Evolutionary conservation across 1,140 invertebrate genomes (phyloP).

Genomic region (Tribolium castaneum): DNA sequence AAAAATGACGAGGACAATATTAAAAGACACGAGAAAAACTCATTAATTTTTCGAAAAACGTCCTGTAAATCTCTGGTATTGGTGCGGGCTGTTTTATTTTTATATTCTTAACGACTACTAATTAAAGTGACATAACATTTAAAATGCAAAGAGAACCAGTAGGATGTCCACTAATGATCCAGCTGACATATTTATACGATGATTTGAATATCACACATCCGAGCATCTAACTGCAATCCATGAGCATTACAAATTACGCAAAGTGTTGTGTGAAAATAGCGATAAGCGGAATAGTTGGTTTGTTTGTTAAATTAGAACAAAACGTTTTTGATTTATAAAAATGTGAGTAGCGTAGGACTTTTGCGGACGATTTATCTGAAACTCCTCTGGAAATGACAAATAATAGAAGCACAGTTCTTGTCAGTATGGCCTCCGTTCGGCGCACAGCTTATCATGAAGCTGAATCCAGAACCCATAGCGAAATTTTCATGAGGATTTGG

Average conservation of each 20-base stretch:
- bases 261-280: neutral
- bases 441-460: conserved; percentile 36
- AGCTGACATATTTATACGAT: conserved; percentile 33
- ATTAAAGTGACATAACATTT: conserved; percentile 35
- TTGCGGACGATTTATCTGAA: conserved; percentile 25
- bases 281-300: conserved; percentile 12
- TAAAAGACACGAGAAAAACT: neutral
- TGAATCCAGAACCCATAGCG: conserved; percentile 16
- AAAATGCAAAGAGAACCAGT: conserved; percentile 35
- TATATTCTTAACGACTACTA: conserved; percentile 22
- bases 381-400: conserved; percentile 34
- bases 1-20: conserved; percentile 30
- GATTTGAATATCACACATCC: conserved; percentile 34
- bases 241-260: conserved; percentile 23
- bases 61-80: neutral
- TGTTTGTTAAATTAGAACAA: neutral
- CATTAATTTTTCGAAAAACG: neutral
- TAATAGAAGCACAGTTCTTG: conserved; percentile 30
- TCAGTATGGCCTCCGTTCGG: conserved; percentile 9
- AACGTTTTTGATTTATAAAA: conserved; percentile 9
- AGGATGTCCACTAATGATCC: conserved; percentile 23
- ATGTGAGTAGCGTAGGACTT: neutral
- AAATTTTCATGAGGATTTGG: conserved; percentile 42
- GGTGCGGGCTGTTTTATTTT: conserved; percentile 20
- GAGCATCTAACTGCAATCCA: conserved; percentile 17